phyloP scores from a whole-genome alignment of 2,113 vertebrate species.

The Dromiciops gliroides region DNA sequence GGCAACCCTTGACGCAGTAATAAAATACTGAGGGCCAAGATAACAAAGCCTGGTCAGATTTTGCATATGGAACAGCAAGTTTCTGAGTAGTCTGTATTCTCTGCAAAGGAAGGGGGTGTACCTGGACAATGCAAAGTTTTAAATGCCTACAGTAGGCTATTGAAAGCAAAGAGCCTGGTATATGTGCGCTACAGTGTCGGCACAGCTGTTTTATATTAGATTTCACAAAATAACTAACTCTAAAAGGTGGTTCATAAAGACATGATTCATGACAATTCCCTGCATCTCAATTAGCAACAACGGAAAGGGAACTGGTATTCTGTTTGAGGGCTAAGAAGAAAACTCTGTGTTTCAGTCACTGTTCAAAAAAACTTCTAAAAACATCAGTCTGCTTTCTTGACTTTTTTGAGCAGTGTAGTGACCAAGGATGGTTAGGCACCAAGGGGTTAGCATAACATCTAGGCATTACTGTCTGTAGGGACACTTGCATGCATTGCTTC shows the following conservation, averaged over 20 bases:
- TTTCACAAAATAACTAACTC: neutral
- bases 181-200: neutral
- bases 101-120: neutral
- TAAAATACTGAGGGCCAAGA: neutral
- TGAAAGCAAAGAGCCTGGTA: neutral
- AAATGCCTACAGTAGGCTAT: neutral
- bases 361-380: neutral
- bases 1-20: neutral
- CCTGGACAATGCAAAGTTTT: neutral
- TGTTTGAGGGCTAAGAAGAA: neutral
- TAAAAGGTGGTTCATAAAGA: neutral
- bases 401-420: neutral
- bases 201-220: neutral
- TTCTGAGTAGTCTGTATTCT: neutral
- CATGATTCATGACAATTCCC: neutral
- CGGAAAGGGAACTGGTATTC: neutral
- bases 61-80: neutral
- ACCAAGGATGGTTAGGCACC: neutral
- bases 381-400: neutral
- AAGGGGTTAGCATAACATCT: neutral
- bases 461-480: neutral
- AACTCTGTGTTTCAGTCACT: neutral
- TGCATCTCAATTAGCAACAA: neutral
- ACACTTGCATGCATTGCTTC: neutral
- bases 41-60: neutral